Conservation (phyloP, 1,140 invertebrate species). For the Caenorhabditis briggsae region DNA sequence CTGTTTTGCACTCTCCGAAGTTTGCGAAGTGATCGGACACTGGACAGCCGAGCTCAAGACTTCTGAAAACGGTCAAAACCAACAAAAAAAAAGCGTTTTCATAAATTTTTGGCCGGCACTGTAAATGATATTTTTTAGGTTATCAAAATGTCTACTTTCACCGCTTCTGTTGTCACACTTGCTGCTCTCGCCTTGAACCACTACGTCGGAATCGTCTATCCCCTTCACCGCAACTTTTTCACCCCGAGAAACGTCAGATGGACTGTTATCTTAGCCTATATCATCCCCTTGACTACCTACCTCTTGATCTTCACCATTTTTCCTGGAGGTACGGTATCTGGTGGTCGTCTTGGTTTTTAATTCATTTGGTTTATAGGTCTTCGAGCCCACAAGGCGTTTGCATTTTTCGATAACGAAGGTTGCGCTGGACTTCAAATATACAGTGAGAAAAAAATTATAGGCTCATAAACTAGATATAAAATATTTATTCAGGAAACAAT, state of each 20-base stretch:
- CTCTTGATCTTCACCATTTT: slow-evolving; percentile 66
- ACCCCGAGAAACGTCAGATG: not conserved
- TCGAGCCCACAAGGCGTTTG: slow-evolving; percentile 68
- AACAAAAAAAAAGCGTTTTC: too few relatives aligned
- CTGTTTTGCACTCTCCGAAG: too few relatives aligned
- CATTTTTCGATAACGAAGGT: slow-evolving; percentile 70
- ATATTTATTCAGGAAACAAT: slow-evolving; percentile 39
- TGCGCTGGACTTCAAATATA: slow-evolving; percentile 67
- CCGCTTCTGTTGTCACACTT: slow-evolving; percentile 72
- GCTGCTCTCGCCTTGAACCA: slow-evolving; percentile 71
- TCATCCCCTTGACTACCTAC: slow-evolving; percentile 55
- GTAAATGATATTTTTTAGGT: slow-evolving; percentile 59
- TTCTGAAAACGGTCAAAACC: too few relatives aligned
- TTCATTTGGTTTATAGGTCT: slow-evolving; percentile 69
- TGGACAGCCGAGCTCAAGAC: too few relatives aligned
- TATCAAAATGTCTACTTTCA: slow-evolving; percentile 73
- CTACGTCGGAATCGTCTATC: slow-evolving; percentile 72
- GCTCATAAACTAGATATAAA: slow-evolving; percentile 50
- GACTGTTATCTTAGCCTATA: slow-evolving; percentile 45
- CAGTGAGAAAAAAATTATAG: slow-evolving; percentile 59
- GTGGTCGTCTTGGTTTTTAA: too few relatives aligned
- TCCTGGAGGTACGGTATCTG: slow-evolving; percentile 68
- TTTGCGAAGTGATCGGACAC: too few relatives aligned
- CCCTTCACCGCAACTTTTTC: slow-evolving; percentile 59
- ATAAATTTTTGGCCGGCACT: too few relatives aligned